Evolutionary conservation across 2,113 vertebrate species (phyloP).

Genomic region (Alaudala cheleensis): DNA sequence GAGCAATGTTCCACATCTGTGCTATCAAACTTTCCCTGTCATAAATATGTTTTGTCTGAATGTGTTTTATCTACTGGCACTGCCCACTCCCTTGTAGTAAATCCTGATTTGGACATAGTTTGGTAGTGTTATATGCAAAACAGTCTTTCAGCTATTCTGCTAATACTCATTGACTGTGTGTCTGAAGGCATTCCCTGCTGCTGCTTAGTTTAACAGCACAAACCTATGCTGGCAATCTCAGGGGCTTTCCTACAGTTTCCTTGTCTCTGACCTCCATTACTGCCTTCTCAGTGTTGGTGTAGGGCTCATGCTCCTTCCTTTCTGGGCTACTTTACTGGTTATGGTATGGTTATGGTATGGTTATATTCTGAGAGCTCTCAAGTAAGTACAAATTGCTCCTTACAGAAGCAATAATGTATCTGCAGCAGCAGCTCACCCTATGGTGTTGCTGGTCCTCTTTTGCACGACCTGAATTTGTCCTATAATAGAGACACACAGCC

Average conservation of each 20-base stretch:
- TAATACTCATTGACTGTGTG: neutral
- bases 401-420: neutral
- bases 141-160: neutral
- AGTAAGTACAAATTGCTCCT: neutral
- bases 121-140: neutral
- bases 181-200: neutral
- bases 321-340: neutral
- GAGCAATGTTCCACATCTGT: neutral
- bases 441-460: neutral
- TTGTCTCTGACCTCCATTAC: neutral
- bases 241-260: neutral
- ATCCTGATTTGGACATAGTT: neutral
- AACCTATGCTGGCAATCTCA: neutral
- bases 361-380: neutral
- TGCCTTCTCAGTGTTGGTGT: neutral
- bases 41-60: neutral
- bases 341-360: no score
- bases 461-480: neutral
- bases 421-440: neutral
- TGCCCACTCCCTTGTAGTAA: neutral
- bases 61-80: neutral
- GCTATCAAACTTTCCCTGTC: neutral
- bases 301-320: neutral
- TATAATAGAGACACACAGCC: neutral
- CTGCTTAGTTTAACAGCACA: neutral